A percentile compares a stretch with the other conserved stretches of the same genome.
Conservation (phyloP, 2,888 invertebrate genomes). For the Aphelenchoides bicaudatus region DNA sequence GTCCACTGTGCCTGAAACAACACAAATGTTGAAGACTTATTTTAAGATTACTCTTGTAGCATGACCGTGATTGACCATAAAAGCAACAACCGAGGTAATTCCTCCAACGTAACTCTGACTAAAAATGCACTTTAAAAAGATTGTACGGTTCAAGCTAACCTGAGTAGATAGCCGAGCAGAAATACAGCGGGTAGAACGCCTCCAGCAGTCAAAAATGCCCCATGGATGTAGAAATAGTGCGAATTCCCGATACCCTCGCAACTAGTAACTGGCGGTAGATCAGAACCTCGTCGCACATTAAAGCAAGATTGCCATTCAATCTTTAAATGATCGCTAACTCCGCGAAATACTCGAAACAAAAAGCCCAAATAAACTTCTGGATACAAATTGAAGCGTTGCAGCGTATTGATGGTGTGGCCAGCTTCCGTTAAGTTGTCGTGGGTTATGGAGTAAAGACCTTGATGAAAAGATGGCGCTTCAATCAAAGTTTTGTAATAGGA, state of each 20-base stretch:
- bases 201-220: conserved; percentile 74
- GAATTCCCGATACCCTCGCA: conserved; percentile 78
- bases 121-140: conserved; percentile 31
- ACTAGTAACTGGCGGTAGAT: conserved; percentile 69
- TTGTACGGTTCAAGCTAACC: conserved; percentile 37
- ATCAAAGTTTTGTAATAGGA: conserved; percentile 80
- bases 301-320: conserved; percentile 64
- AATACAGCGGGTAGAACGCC: conserved; percentile 72
- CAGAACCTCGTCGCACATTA: conserved; percentile 69
- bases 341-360: conserved; percentile 62
- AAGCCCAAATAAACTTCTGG: conserved; percentile 70
- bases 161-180: conserved; percentile 64
- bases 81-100: conserved; percentile 69
- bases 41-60: conserved; percentile 77
- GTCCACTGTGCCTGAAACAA: no score
- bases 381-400: conserved; percentile 77
- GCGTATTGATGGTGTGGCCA: conserved; percentile 76
- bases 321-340: conserved; percentile 61
- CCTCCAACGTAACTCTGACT: conserved; percentile 75
- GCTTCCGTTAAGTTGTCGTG: conserved; percentile 77
- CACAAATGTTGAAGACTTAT: no score
- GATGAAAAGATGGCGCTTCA: conserved; percentile 68
- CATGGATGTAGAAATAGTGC: conserved; percentile 76
- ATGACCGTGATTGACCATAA: conserved; percentile 78
- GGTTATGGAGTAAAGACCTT: conserved; percentile 69